These are phyloP conservation scores for Hirtodrosophila duncani DNA, from an alignment of 2,888 invertebrate genomes.

Conservation along the genomic window DNA sequence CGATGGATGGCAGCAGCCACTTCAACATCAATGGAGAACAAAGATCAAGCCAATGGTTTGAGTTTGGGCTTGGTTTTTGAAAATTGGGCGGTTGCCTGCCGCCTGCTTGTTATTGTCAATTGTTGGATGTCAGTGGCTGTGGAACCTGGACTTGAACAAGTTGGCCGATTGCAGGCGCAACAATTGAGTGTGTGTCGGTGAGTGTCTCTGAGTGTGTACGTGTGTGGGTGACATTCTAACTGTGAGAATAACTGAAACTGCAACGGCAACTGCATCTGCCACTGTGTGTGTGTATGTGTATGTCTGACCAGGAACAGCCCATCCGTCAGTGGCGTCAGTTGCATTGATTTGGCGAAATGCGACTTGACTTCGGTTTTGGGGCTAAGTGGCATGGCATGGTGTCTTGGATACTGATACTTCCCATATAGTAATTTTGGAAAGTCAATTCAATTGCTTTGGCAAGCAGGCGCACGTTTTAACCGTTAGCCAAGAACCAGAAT, in stretches of 20 bases:
- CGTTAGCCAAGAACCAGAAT: not conserved
- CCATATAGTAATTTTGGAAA: slow-evolving; percentile 41
- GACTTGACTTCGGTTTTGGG: slow-evolving; percentile 30
- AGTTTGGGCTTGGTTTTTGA: slow-evolving; percentile 30
- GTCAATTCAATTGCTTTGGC: slow-evolving; percentile 31
- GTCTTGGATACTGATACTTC: slow-evolving; percentile 20
- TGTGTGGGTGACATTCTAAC: slow-evolving; percentile 60
- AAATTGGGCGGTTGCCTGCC: slow-evolving; percentile 63
- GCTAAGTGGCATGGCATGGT: slow-evolving; percentile 63
- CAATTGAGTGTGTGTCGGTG: slow-evolving; percentile 15
- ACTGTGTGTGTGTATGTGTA: slow-evolving; percentile 46
- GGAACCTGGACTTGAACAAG: slow-evolving; percentile 38
- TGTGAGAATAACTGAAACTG: slow-evolving; percentile 13
- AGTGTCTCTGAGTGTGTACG: slow-evolving; percentile 27
- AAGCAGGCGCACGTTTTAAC: slow-evolving; percentile 12
- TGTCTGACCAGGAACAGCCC: slow-evolving; percentile 54
- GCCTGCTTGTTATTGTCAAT: slow-evolving; percentile 68
- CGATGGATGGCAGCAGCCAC: slow-evolving; percentile 33
- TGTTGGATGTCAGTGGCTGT: slow-evolving; percentile 53
- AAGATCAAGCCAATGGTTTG: slow-evolving; percentile 34
- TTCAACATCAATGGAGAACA: slow-evolving; percentile 30
- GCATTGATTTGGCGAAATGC: slow-evolving; percentile 14
- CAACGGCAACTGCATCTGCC: slow-evolving; percentile 26
- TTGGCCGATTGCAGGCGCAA: slow-evolving; percentile 45
- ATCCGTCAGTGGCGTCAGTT: slow-evolving; percentile 29